phyloP scores from a whole-genome alignment of 2,888 invertebrate species.

The Drosophila picticornis region DNA sequence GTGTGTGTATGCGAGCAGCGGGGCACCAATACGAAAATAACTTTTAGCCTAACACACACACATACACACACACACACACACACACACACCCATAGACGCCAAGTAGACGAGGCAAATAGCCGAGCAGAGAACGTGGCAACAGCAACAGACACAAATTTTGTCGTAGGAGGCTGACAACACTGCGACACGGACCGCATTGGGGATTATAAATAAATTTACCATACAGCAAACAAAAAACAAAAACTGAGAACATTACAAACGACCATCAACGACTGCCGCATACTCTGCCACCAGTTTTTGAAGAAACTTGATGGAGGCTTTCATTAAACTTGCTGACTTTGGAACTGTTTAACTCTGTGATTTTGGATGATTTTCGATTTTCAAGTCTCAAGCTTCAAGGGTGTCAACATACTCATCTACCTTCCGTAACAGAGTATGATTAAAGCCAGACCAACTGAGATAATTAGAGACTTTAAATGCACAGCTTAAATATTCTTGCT shows the following conservation, averaged over 20 bases:
- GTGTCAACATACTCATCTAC: background rate
- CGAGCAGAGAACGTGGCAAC: constrained; percentile 21
- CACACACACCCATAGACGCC: background rate
- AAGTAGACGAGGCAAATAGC: background rate
- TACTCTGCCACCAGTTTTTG: background rate
- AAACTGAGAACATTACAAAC: background rate
- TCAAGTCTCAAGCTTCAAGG: background rate
- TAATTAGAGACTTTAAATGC: background rate
- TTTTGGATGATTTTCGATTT: background rate
- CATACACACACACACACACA: background rate
- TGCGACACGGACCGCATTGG: constrained; percentile 36
- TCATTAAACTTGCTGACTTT: background rate
- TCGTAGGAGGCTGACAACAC: constrained; percentile 59
- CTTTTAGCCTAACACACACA: constrained; percentile 47
- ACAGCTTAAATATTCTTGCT: background rate
- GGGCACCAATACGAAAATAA: constrained; percentile 64
- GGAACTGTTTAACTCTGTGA: too few relatives aligned
- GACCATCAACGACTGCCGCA: background rate
- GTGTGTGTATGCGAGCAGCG: constrained; percentile 17
- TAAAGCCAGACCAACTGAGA: background rate
- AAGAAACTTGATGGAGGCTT: background rate
- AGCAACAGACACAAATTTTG: constrained; percentile 38
- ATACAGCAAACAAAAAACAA: constrained; percentile 29
- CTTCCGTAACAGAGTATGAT: background rate
- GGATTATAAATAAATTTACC: constrained; percentile 72